phyloP scores from a whole-genome alignment of 2,113 vertebrate species.

The Bucco capensis region DNA sequence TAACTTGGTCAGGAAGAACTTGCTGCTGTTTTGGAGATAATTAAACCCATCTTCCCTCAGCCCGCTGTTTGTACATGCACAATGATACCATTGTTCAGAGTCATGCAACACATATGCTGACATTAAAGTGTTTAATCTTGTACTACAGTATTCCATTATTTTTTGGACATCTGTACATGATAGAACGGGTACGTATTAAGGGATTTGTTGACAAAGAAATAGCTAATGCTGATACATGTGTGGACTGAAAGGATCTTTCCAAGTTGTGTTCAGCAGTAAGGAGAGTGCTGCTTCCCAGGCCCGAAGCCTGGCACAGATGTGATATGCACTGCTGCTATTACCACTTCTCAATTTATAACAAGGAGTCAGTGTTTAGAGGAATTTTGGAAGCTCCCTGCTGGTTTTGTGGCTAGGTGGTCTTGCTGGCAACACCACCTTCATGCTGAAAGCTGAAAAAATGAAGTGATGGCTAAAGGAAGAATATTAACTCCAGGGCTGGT shows the following conservation, averaged over 20 bases:
- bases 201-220: conserved; percentile 71
- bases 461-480: conserved; percentile 22
- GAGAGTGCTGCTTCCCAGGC: conserved; percentile 41
- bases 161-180: conserved; percentile 70
- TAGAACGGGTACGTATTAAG: conserved; percentile 66
- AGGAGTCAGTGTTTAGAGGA: conserved; percentile 66
- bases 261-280: conserved; percentile 26
- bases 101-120: conserved; percentile 68
- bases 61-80: conserved; percentile 61
- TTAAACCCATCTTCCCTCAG: conserved; percentile 74
- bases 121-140: conserved; percentile 73
- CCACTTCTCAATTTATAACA: conserved; percentile 55
- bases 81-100: conserved; percentile 75
- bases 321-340: conserved; percentile 57
- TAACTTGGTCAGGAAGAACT: conserved; percentile 53
- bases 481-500: conserved; percentile 42
- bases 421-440: conserved; percentile 11
- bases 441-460: conserved; percentile 64
- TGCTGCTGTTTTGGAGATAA: conserved; percentile 67
- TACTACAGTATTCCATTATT: conserved; percentile 59
- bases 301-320: conserved; percentile 59
- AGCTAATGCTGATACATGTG: conserved; percentile 66
- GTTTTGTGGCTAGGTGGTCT: conserved; percentile 61
- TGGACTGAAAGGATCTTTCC: conserved; percentile 67
- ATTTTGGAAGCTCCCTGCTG: conserved; percentile 34